A percentile compares a stretch with the other conserved stretches of the same genome.
phyloP scores from a whole-genome alignment of 1,140 invertebrate species.

The Apis cerana region DNA sequence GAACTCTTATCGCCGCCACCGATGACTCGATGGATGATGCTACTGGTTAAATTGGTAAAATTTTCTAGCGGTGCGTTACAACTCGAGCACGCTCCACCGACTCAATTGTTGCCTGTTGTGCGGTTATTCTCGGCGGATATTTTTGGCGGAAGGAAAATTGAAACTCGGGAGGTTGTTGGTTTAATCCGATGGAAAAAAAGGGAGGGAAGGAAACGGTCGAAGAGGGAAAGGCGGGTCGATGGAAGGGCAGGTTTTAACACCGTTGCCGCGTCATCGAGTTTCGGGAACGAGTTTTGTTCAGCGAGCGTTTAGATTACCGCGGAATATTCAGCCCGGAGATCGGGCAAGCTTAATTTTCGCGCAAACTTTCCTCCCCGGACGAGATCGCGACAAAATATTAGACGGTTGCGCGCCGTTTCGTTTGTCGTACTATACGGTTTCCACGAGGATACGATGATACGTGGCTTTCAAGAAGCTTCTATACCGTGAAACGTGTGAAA shows the following conservation, averaged over 20 bases:
- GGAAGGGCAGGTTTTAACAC: not conserved
- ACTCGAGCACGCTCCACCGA: no score
- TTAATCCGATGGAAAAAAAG: not conserved
- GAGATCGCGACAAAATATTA: not conserved
- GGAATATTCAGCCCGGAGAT: not conserved
- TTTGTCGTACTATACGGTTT: not conserved
- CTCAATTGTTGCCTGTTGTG: no score
- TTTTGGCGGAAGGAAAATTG: not conserved
- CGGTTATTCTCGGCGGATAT: no score
- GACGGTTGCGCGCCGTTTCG: not conserved
- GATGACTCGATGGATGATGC: no score
- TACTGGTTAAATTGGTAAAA: no score
- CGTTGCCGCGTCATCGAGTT: not conserved
- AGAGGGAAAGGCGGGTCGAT: not conserved
- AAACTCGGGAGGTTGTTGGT: not conserved
- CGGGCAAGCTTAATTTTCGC: not conserved
- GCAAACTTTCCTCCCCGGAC: not conserved
- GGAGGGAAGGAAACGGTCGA: no score
- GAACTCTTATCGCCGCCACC: no score
- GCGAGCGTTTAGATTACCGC: not conserved
- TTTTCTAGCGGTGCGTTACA: no score
- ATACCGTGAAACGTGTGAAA: not conserved
- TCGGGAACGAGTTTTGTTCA: conserved; percentile 11
- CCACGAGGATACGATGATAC: no score
- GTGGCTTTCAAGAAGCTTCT: not conserved